Evolutionary conservation across 1,140 invertebrate species (phyloP).

Genomic region (Cydia strobilella): DNA sequence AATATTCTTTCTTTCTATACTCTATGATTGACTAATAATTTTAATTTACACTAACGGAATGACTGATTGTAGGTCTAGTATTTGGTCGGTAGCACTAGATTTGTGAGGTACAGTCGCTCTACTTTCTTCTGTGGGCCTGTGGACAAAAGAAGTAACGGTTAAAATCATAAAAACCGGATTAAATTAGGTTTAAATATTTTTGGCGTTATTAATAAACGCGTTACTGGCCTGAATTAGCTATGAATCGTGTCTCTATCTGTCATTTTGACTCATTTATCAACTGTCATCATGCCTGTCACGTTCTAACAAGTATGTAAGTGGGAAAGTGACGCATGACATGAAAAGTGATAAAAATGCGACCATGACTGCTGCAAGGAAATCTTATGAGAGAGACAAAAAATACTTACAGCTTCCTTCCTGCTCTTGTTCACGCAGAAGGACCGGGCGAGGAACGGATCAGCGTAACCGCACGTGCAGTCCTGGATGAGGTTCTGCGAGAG

Average conservation of each 20-base stretch:
- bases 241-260: no score
- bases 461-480: conserved; percentile 79
- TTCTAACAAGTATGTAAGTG: no score
- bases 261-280: no score
- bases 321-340: no score
- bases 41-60: conserved; percentile 3
- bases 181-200: no score
- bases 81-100: conserved; percentile 19
- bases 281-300: no score
- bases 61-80: conserved; percentile 20
- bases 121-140: conserved; percentile 47
- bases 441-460: conserved; percentile 58
- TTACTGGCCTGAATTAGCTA: no score
- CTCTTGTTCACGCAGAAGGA: conserved; percentile 61
- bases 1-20: conserved; percentile 20
- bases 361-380: no score
- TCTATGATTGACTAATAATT: conserved; percentile 24
- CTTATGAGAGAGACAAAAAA: conserved; percentile 2
- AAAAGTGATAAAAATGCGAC: no score
- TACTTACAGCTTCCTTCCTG: conserved; percentile 60
- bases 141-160: conserved; percentile 25
- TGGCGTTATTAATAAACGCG: no score
- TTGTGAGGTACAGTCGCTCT: conserved; percentile 8
- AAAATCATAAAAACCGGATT: no score
- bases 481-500: conserved; percentile 67